phyloP scores from a whole-genome alignment of 2,113 vertebrate species.

The Phodopus roborovskii region DNA sequence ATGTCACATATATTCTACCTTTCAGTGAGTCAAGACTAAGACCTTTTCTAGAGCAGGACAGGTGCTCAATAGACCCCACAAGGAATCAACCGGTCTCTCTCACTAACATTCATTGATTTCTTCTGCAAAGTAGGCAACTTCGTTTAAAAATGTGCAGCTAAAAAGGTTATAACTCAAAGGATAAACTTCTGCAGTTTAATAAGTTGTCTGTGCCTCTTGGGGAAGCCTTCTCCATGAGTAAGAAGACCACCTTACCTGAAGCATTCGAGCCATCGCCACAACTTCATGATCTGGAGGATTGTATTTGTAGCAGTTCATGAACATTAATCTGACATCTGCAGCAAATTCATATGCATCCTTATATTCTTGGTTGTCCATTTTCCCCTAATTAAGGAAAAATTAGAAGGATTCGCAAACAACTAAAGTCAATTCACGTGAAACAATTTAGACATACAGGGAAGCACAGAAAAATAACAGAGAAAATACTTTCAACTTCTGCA shows the following conservation, averaged over 20 bases:
- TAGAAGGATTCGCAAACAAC: constrained; percentile 39
- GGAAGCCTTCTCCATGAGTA: neutral
- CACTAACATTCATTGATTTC: neutral
- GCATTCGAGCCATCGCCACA: constrained; percentile 92
- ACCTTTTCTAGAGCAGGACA: neutral
- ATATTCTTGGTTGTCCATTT: constrained; percentile 93
- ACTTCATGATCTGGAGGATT: constrained; percentile 92
- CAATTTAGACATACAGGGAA: constrained; percentile 13
- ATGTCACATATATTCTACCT: neutral
- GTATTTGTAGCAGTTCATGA: constrained; percentile 93
- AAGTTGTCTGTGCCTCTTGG: constrained; percentile 30
- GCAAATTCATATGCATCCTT: constrained; percentile 91
- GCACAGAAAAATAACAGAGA: neutral
- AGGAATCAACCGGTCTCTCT: neutral
- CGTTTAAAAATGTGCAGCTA: neutral
- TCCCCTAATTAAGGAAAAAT: constrained; percentile 86
- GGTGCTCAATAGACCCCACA: neutral
- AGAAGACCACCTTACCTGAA: constrained; percentile 89
- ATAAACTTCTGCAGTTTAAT: neutral
- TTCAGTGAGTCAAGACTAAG: neutral
- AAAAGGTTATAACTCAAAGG: constrained; percentile 1
- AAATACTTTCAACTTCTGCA: neutral
- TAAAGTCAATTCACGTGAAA: constrained; percentile 43
- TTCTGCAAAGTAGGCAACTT: neutral
- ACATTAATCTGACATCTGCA: constrained; percentile 94